phyloP scores from a whole-genome alignment of 1,140 invertebrate species.

The Halesus radiatus region DNA sequence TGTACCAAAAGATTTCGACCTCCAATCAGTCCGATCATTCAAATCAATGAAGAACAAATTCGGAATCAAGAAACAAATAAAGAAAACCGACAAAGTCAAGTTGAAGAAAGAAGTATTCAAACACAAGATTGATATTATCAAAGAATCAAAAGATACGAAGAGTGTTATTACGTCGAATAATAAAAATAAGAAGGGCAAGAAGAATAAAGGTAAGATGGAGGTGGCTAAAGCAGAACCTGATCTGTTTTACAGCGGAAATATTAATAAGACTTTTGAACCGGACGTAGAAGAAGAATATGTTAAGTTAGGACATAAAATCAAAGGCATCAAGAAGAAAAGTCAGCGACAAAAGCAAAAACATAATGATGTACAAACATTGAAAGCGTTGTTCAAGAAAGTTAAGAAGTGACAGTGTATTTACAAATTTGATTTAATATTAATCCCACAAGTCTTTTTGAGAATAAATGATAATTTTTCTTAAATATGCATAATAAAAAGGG shows the following conservation, averaged over 20 bases:
- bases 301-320: slow-evolving; percentile 51
- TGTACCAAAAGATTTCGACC: slow-evolving; percentile 48
- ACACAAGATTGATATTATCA: slow-evolving; percentile 50
- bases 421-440: no score
- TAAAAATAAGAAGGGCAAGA: slow-evolving; percentile 23
- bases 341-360: slow-evolving; percentile 44
- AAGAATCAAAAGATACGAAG: slow-evolving; percentile 36
- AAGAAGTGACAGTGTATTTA: slow-evolving; percentile 18
- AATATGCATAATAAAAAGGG: no score
- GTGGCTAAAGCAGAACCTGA: slow-evolving; percentile 6
- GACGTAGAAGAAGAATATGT: slow-evolving; percentile 53
- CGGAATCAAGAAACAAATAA: slow-evolving; percentile 54
- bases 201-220: not conserved
- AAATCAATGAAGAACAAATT: slow-evolving; percentile 56
- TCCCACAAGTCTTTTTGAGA: no score
- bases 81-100: slow-evolving; percentile 52
- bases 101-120: slow-evolving; percentile 52
- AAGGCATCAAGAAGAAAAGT: slow-evolving; percentile 45
- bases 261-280: slow-evolving; percentile 38
- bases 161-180: not conserved
- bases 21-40: slow-evolving; percentile 45
- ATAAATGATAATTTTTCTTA: no score
- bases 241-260: slow-evolving; percentile 31
- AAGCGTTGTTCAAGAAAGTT: slow-evolving; percentile 41
- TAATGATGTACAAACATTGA: slow-evolving; percentile 46